Conservation (phyloP, 1,140 invertebrate genomes). For the Diploscapter pachys region DNA sequence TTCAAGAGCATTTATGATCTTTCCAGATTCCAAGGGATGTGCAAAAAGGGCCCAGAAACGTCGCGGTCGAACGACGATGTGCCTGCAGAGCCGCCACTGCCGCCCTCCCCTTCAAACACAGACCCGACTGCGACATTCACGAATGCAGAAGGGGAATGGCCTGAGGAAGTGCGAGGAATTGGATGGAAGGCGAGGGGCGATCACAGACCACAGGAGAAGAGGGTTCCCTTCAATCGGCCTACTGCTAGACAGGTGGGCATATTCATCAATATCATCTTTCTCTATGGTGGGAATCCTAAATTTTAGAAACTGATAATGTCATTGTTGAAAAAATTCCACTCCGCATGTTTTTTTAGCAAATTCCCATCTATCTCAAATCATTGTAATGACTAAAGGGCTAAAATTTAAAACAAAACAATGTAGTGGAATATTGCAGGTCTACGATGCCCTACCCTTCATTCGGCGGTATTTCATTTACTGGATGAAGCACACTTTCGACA, state of each 20-base stretch:
- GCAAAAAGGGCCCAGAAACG: no score
- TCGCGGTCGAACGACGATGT: no score
- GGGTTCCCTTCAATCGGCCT: slow-evolving; percentile 50
- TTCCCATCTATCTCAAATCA: background rate
- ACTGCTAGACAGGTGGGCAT: slow-evolving; percentile 36
- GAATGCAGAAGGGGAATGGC: background rate
- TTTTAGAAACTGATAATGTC: background rate
- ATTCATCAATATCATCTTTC: slow-evolving; percentile 1
- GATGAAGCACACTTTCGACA: slow-evolving; percentile 39
- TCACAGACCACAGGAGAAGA: slow-evolving; percentile 40
- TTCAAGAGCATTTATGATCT: no score
- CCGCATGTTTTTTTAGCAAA: background rate
- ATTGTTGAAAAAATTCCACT: background rate
- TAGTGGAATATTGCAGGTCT: slow-evolving; percentile 39
- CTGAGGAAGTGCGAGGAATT: slow-evolving; percentile 10
- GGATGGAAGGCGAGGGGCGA: slow-evolving; percentile 49
- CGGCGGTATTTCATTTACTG: slow-evolving; percentile 44
- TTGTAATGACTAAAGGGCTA: slow-evolving; percentile 1
- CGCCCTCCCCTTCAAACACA: no score
- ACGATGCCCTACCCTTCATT: slow-evolving; percentile 51
- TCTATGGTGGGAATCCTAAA: background rate
- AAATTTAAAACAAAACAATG: slow-evolving; percentile 14
- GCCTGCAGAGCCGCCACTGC: no score
- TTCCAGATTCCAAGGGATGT: no score
- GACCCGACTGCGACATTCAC: no score